A percentile compares a stretch with the other conserved stretches of the same genome.
Conservation (phyloP, 92 coral and sea anemone genomes). For the Zoanthus gigantus region DNA sequence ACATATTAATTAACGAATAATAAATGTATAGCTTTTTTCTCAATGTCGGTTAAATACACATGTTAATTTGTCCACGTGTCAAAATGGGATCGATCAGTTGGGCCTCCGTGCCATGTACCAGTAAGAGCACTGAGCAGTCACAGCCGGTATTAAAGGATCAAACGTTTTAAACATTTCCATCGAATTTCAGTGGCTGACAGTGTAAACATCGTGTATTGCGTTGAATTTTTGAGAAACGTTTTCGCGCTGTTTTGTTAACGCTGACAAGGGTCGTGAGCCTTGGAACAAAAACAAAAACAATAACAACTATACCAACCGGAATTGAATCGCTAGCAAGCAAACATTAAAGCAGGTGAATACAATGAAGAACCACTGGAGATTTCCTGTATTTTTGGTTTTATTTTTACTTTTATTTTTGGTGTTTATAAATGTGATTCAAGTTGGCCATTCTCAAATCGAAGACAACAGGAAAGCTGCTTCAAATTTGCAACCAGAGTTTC, state of each 20-base stretch:
- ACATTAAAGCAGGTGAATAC: neutral
- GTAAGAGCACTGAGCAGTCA: neutral
- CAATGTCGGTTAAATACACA: no score
- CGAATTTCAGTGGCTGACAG: neutral
- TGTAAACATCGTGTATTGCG: neutral
- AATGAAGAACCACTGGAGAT: slow-evolving; percentile 10
- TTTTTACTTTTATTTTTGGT: neutral
- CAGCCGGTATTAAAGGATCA: neutral
- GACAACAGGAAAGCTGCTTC: neutral
- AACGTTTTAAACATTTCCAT: neutral
- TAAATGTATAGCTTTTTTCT: no score
- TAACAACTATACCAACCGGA: neutral
- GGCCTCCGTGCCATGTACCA: neutral
- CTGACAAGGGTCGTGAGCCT: neutral
- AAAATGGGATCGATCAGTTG: no score
- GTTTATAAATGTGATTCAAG: slow-evolving; percentile 19
- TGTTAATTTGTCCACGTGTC: no score
- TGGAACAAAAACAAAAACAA: neutral
- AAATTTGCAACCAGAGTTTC: neutral
- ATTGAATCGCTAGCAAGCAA: neutral
- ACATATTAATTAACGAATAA: no score
- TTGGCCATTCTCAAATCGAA: neutral
- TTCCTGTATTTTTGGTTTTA: neutral
- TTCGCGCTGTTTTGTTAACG: neutral
- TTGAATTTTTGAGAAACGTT: neutral